Conservation (phyloP, 2,888 invertebrate genomes). For the Ferdinandea cuprea region DNA sequence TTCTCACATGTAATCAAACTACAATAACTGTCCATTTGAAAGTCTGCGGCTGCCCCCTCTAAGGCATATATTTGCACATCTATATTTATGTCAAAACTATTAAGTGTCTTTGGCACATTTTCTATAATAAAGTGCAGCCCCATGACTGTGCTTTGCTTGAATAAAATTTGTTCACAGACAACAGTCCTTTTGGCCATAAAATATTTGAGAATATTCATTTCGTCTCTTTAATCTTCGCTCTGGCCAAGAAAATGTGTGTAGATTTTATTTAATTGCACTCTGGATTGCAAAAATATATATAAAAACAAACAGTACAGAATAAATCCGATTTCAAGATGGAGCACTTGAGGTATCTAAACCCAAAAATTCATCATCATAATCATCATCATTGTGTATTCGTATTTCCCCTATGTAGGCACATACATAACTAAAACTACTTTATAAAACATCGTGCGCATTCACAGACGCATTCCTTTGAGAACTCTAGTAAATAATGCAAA, state of each 20-base stretch:
- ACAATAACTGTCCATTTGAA: not conserved
- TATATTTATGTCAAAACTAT: constrained; percentile 16
- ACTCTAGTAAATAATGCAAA: constrained; percentile 70
- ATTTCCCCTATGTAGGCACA: no score
- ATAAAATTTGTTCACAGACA: not conserved
- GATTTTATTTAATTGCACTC: constrained; percentile 66
- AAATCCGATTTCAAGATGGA: constrained; percentile 18
- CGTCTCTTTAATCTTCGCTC: constrained; percentile 42
- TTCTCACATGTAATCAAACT: no score
- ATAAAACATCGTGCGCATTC: constrained; percentile 53
- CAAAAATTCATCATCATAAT: constrained; percentile 44
- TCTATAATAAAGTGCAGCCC: constrained; percentile 19
- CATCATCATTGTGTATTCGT: constrained; percentile 2
- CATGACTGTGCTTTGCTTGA: not conserved
- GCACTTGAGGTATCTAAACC: constrained; percentile 14
- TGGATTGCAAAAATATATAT: constrained; percentile 32
- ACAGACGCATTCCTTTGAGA: constrained; percentile 66
- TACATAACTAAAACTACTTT: constrained; percentile 19
- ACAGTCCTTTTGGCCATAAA: not conserved
- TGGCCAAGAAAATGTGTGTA: constrained; percentile 41
- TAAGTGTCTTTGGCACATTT: constrained; percentile 17
- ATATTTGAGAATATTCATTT: constrained; percentile 56
- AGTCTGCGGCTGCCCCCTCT: no score
- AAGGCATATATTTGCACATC: not conserved
- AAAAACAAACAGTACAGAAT: constrained; percentile 23